These are phyloP conservation scores for Cydia splendana DNA, from an alignment of 1,140 invertebrate species.

Conservation along the genomic window DNA sequence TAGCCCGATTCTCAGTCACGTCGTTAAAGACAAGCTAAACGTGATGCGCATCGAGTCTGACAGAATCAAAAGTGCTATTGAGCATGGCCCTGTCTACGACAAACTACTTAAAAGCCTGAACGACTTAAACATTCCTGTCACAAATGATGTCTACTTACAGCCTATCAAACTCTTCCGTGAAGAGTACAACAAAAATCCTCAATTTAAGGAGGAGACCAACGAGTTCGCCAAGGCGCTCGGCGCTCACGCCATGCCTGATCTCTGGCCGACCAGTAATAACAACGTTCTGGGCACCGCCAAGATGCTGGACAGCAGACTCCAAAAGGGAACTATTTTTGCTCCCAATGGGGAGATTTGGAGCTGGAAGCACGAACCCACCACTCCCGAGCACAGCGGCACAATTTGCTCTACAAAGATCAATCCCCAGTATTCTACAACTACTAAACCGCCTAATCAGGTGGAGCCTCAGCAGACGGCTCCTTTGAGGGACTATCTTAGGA, in stretches of 20 bases:
- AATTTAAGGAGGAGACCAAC: constrained; percentile 79
- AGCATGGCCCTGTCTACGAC: constrained; percentile 81
- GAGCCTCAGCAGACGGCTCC: constrained; percentile 74
- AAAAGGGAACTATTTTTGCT: constrained; percentile 78
- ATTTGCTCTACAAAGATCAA: constrained; percentile 73
- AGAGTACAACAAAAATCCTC: constrained; percentile 78
- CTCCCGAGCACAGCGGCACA: constrained; percentile 69
- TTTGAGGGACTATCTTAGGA: constrained; percentile 65
- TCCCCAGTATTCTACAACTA: constrained; percentile 71
- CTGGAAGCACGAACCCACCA: constrained; percentile 75
- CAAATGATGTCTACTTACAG: constrained; percentile 78
- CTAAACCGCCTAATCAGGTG: constrained; percentile 69
- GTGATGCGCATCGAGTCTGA: constrained; percentile 79
- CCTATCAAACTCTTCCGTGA: constrained; percentile 80
- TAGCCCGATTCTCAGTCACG: constrained; percentile 70
- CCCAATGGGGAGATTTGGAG: constrained; percentile 79
- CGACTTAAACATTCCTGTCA: constrained; percentile 78
- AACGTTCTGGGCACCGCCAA: constrained; percentile 71
- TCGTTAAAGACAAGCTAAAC: constrained; percentile 79
- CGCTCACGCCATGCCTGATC: constrained; percentile 72
- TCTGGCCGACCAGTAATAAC: constrained; percentile 68
- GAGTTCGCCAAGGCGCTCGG: constrained; percentile 79
- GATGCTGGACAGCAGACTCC: constrained; percentile 65
- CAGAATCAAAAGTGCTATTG: constrained; percentile 80
- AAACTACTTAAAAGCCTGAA: constrained; percentile 79